Evolutionary conservation across 2,113 vertebrate genomes (phyloP).

Genomic region (Amphiprion percula): DNA sequence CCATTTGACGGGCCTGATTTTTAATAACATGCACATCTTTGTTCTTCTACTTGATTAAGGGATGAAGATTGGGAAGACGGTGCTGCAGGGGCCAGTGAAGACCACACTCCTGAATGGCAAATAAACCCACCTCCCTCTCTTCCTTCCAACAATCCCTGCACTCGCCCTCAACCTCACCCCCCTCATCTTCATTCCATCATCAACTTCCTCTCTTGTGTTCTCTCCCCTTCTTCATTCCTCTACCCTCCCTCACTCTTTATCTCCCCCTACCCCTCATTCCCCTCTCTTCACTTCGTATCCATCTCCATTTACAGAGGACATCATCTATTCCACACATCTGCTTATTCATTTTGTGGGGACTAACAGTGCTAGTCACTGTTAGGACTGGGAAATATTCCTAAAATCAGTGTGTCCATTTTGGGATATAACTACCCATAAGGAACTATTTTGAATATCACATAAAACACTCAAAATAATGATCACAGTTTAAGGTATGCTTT

Average conservation of each 20-base stretch:
- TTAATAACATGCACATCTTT: slow-evolving; percentile 75
- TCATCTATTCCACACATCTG: neutral
- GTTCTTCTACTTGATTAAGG: slow-evolving; percentile 72
- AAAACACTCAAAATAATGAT: neutral
- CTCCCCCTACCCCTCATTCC: slow-evolving; percentile 11
- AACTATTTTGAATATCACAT: neutral
- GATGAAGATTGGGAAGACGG: slow-evolving; percentile 53
- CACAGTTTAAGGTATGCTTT: neutral
- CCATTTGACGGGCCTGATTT: slow-evolving; percentile 67
- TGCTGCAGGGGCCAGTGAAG: slow-evolving; percentile 56
- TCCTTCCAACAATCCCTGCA: slow-evolving; percentile 21
- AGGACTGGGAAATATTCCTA: neutral
- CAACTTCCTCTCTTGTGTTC: slow-evolving; percentile 26
- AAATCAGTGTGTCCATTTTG: slow-evolving; percentile 11
- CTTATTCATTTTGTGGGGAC: slow-evolving; percentile 31
- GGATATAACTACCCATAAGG: neutral
- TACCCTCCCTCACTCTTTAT: neutral
- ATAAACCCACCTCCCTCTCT: slow-evolving; percentile 17
- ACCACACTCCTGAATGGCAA: slow-evolving; percentile 56
- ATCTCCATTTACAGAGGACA: slow-evolving; percentile 15
- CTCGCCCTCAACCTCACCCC: slow-evolving; percentile 5
- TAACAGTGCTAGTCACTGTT: neutral
- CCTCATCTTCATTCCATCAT: slow-evolving; percentile 16
- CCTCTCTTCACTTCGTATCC: slow-evolving; percentile 22
- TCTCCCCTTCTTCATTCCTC: slow-evolving; percentile 20